A percentile compares a stretch with the other conserved stretches of the same genome.
Evolutionary conservation across 2,888 invertebrate species (phyloP).

Genomic region (Trachelus iudaicus): DNA sequence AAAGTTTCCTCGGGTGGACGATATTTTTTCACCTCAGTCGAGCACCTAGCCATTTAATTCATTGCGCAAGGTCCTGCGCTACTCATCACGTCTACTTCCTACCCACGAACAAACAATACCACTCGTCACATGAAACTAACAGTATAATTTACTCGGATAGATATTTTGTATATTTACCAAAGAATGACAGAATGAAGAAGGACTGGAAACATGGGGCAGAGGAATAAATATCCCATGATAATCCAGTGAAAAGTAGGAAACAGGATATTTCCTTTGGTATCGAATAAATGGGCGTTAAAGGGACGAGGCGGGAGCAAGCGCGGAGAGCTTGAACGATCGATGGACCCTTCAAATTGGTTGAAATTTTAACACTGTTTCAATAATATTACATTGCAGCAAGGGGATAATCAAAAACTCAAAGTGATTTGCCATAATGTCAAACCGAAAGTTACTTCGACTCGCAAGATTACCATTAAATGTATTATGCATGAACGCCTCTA

Average conservation of each 20-base stretch:
- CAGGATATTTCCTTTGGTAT: neutral
- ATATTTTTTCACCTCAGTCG: neutral
- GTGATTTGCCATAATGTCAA: neutral
- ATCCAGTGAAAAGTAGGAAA: neutral
- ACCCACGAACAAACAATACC: neutral
- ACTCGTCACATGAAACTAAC: neutral
- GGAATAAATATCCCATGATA: neutral
- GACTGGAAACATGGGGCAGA: neutral
- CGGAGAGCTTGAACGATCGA: conserved; percentile 48
- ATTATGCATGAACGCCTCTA: neutral
- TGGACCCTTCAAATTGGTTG: conserved; percentile 44
- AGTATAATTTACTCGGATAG: neutral
- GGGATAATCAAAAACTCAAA: neutral
- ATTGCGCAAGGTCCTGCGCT: neutral
- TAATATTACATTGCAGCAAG: neutral
- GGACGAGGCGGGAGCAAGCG: conserved; percentile 29
- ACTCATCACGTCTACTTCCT: neutral
- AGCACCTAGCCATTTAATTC: neutral
- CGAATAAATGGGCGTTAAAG: conserved; percentile 5
- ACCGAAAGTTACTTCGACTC: neutral
- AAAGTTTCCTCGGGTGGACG: neutral
- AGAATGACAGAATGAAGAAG: neutral
- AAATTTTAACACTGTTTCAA: conserved; percentile 28
- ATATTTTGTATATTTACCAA: neutral
- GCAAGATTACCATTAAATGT: neutral